These are phyloP conservation scores for Pyrochroa serraticornis DNA, from an alignment of 2,888 invertebrate species.

Conservation along the genomic window DNA sequence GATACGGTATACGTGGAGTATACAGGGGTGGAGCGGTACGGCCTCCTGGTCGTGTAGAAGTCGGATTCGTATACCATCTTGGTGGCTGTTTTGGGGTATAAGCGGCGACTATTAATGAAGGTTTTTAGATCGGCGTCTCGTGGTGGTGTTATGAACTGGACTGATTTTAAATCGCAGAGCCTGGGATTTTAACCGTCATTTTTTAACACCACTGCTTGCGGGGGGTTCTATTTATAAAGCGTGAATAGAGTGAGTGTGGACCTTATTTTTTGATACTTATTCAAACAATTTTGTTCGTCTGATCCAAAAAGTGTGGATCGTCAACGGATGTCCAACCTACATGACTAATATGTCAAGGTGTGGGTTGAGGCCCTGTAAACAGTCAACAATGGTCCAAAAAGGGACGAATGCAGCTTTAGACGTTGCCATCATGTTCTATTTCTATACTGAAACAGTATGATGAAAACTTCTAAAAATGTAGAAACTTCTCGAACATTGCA, in stretches of 20 bases:
- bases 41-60: constrained; percentile 88
- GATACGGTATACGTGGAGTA: constrained; percentile 77
- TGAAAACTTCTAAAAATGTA: not conserved
- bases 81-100: constrained; percentile 51
- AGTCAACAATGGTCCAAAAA: not conserved
- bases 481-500: not conserved
- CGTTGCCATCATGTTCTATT: not conserved
- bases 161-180: constrained; percentile 42
- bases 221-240: constrained; percentile 15
- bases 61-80: constrained; percentile 93
- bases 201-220: constrained; percentile 3
- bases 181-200: constrained; percentile 47
- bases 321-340: not conserved
- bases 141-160: constrained; percentile 50
- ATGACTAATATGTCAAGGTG: not conserved
- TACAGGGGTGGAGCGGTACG: constrained; percentile 73
- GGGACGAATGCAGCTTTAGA: not conserved
- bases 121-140: constrained; percentile 44
- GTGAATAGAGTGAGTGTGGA: constrained; percentile 13
- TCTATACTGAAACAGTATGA: not conserved
- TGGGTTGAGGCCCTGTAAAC: not conserved
- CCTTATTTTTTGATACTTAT: constrained; percentile 4
- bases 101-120: constrained; percentile 52
- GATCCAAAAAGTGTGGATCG: not conserved
- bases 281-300: not conserved